These are phyloP conservation scores for Luffia ferchaultella DNA, from an alignment of 2,888 invertebrate genomes.

Conservation along the genomic window DNA sequence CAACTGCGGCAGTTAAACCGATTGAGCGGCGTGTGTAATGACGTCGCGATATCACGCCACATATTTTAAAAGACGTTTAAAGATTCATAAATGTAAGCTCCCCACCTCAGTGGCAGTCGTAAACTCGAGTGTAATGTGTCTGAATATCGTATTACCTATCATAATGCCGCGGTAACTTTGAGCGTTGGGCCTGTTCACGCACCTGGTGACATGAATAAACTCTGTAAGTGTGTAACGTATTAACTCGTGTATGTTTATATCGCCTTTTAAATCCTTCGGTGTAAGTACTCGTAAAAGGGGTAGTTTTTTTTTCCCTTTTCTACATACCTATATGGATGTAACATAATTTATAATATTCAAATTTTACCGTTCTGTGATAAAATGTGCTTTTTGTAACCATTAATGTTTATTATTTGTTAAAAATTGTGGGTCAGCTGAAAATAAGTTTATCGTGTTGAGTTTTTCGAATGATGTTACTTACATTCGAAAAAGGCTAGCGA, in stretches of 20 bases:
- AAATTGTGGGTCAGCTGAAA: too few species aligned
- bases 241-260: not conserved
- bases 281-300: not conserved
- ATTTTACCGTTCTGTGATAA: not conserved
- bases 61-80: conserved; percentile 55
- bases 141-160: conserved; percentile 41
- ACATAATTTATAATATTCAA: not conserved
- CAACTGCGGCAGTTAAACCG: conserved; percentile 2
- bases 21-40: conserved; percentile 5
- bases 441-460: too few species aligned
- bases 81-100: conserved; percentile 56
- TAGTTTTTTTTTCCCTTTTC: not conserved
- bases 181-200: conserved; percentile 43
- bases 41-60: conserved; percentile 21
- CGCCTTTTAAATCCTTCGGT: not conserved
- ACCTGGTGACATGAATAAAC: conserved; percentile 56
- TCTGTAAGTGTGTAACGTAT: conserved; percentile 27
- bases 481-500: too few species aligned
- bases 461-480: too few species aligned
- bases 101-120: conserved; percentile 46
- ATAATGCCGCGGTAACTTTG: conserved; percentile 39
- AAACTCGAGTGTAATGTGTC: conserved; percentile 53
- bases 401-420: too few species aligned
- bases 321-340: not conserved
- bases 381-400: too few species aligned